Evolutionary conservation across 2,888 invertebrate species (phyloP), one percentile per base, ranked within the genome.

Genomic region (Synergus laeviventris): DNA sequence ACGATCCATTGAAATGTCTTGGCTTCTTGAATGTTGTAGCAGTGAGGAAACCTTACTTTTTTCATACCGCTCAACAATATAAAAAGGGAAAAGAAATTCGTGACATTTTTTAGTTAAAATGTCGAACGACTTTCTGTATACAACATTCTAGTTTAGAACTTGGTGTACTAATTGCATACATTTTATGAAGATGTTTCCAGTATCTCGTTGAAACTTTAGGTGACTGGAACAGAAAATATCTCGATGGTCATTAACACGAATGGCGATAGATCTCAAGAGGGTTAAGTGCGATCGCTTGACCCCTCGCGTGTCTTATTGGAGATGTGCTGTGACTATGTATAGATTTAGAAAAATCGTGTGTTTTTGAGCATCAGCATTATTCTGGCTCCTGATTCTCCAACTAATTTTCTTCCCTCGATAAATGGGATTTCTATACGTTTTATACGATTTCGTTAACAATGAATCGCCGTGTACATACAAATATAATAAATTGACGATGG

Each of bases 211-310:
- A 54, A 54, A 18, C 18, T 54, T 54, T 54, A 54, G 54, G 54
- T 54, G 18, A 54, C 54, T 54, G 54, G 54, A 18, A 54, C 18
- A 54, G 54, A 18, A 54, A 54, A 18, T 9, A 54, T 54, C 54
- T 54, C 54, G 18, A 54, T 54, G 54, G 54, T 18, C 54, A 54
- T 54, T 54, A 54, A 54, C 54, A 18, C 54, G 18, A 54, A 54
- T 18, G 54, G 54, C 54, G 18, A 54, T 54, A 54, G 54, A 54
- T 54, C 54, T 54, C 54, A 54, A 11, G 18, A 54, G 54, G 18
- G n/a, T 54, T 54, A 54, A 54, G 18, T 54, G n/a, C n/a, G 8
- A n/a, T 18, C 9, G 54, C 18, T 54, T 54, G 54, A 54, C 54
- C 54, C 18, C 54, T 54, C 18, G 18, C 54, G 18, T 54, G n/a